Base-by-base conservation (phyloP, 2,888 invertebrate genomes). In the Andrena bucephala region DNA sequence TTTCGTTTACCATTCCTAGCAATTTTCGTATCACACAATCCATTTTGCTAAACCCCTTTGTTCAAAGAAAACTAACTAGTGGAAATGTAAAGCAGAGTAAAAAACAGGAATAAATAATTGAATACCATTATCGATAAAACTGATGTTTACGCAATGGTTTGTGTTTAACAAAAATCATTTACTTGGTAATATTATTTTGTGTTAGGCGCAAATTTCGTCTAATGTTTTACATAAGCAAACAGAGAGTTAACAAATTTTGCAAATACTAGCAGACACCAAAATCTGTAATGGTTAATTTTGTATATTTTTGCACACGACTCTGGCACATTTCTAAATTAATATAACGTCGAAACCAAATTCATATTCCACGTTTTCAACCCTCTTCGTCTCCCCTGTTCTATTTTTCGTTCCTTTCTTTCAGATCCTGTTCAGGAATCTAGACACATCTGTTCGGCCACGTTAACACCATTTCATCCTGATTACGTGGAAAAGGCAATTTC, bases 401-500 rank as follows among this genome's bases (percentile, higher is more conserved):
- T 52, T 52, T 52, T 52, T 20, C 52, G 8, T 20, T 20, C n/a
- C 6, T 20, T 52, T 27, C 13, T 36, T 42, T 10, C n/a, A 8
- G 42, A 20, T 24, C 42, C n/a, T 10, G 42, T 63, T 63, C 33
- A 24, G 36, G 4, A 33, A 16, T 36, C n/a, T 20, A 63, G 10
- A 42, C 36, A n/a, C 36, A 20, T 65, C 20, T 52, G n/a, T 20
- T 52, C 42, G 27, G 16, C 13, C 13, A 36, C 13, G 29, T 50
- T 67, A 24, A 31, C 29, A 29, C 42, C 24, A 65, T 74, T 59
- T 29, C 60, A 50, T 59, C 29, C 42, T n/a, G 67, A 29, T 31
- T 52, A 52, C 52, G 52, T 20, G 52, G 20, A 20, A 20, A 52
- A 52, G 52, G 52, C 59, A 74, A 67, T 74, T 60, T 24, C 50